A percentile compares a stretch with the other conserved stretches of the same genome.
These are phyloP conservation scores for Meghimatium bilineatum DNA, from an alignment of 2,888 invertebrate species.

Conservation along the genomic window DNA sequence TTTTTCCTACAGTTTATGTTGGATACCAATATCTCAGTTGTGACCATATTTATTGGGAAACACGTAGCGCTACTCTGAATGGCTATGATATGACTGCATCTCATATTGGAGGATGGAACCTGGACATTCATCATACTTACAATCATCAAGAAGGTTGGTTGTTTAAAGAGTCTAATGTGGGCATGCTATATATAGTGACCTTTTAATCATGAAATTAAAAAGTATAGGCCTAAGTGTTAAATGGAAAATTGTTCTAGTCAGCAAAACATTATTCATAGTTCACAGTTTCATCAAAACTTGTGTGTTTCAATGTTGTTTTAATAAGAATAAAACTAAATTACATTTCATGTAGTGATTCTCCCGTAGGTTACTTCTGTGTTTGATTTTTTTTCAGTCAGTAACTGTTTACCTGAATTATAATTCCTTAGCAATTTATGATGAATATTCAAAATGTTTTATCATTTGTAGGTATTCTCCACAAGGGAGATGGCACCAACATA, in stretches of 20 bases:
- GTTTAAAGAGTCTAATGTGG: background rate
- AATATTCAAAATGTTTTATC: background rate
- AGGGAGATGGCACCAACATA: slow-evolving; percentile 96
- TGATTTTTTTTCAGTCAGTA: no score
- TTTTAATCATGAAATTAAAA: background rate
- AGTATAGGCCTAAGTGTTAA: background rate
- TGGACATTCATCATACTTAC: slow-evolving; percentile 98
- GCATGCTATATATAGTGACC: no score
- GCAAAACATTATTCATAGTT: background rate
- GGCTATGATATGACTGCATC: slow-evolving; percentile 98
- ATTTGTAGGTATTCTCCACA: slow-evolving; percentile 89
- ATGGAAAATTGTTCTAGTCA: background rate
- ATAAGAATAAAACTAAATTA: no score
- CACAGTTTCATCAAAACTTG: no score
- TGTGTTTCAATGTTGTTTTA: no score
- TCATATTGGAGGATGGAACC: slow-evolving; percentile 97
- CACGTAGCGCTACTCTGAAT: slow-evolving; percentile 93
- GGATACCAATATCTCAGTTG: slow-evolving; percentile 96
- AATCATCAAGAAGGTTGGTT: slow-evolving; percentile 95
- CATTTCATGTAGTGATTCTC: no score
- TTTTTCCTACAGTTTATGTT: slow-evolving; percentile 80
- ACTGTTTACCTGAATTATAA: no score
- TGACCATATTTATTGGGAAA: slow-evolving; percentile 92
- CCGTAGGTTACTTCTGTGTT: no score
- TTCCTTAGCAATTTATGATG: no score